phyloP scores from a whole-genome alignment of 92 coral and sea anemone species.

The Montipora capitata region DNA sequence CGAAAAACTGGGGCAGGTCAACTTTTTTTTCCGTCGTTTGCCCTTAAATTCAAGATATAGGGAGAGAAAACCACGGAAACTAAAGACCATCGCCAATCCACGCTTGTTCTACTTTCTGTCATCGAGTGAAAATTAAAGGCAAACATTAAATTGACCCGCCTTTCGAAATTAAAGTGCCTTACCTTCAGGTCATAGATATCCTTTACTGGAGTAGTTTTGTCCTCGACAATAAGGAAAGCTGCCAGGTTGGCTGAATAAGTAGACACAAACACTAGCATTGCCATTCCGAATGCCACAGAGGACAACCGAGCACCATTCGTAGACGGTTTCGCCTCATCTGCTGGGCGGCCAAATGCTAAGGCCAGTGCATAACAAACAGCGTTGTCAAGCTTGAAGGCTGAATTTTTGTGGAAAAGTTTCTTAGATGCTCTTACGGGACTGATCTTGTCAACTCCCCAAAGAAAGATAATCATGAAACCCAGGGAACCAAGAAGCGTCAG shows the following conservation, averaged over 20 bases:
- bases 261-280: conserved; percentile 88
- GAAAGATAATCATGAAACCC: conserved; percentile 78
- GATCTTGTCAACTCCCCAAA: conserved; percentile 83
- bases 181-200: conserved; percentile 91
- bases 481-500: conserved; percentile 79
- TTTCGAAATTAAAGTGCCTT: not conserved
- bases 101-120: no score
- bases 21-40: no score
- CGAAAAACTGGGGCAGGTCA: no score
- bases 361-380: conserved; percentile 86
- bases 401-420: conserved; percentile 20
- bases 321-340: conserved; percentile 82
- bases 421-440: conserved; percentile 59
- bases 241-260: conserved; percentile 91
- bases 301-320: conserved; percentile 86
- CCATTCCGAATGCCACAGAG: conserved; percentile 87
- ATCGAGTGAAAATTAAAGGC: no score
- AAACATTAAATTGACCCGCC: no score
- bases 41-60: no score
- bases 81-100: no score
- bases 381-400: conserved; percentile 79
- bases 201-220: conserved; percentile 77
- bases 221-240: conserved; percentile 87
- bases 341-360: conserved; percentile 88
- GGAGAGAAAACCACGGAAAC: no score